Evolutionary conservation across 2,888 invertebrate species (phyloP).

Genomic region (Heliconius cydno): DNA sequence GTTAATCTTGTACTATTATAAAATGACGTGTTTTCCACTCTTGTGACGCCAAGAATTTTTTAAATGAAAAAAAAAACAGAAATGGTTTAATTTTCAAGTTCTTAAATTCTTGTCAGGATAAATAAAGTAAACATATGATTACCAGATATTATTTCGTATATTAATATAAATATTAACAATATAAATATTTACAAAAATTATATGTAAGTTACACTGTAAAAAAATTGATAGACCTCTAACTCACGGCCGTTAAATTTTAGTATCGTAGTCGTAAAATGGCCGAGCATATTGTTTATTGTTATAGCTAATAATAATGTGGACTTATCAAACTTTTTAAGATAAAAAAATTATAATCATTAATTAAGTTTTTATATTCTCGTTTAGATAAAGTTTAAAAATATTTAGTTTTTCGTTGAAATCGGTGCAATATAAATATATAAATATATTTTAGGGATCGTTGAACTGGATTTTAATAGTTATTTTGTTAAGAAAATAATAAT

Average conservation of each 20-base stretch:
- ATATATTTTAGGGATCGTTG: background rate
- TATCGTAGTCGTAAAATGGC: background rate
- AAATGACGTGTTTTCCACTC: no score
- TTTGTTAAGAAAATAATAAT: background rate
- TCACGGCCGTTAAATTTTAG: conserved; percentile 5
- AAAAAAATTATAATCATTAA: background rate
- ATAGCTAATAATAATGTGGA: background rate
- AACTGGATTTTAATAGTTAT: background rate
- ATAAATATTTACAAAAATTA: background rate
- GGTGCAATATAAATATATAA: background rate
- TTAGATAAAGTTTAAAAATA: background rate
- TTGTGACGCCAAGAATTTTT: no score
- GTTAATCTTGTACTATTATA: no score
- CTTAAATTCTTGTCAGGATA: no score
- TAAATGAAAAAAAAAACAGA: no score
- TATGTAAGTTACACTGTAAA: background rate
- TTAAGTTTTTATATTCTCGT: conserved; percentile 4
- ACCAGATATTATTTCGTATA: background rate
- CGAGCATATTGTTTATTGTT: background rate
- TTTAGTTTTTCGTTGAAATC: background rate
- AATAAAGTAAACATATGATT: no score
- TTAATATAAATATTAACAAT: background rate
- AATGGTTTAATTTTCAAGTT: no score
- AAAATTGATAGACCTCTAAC: background rate
- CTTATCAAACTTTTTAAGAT: background rate